Conservation (phyloP, 2,113 vertebrate genomes). For the Aythya baeri region DNA sequence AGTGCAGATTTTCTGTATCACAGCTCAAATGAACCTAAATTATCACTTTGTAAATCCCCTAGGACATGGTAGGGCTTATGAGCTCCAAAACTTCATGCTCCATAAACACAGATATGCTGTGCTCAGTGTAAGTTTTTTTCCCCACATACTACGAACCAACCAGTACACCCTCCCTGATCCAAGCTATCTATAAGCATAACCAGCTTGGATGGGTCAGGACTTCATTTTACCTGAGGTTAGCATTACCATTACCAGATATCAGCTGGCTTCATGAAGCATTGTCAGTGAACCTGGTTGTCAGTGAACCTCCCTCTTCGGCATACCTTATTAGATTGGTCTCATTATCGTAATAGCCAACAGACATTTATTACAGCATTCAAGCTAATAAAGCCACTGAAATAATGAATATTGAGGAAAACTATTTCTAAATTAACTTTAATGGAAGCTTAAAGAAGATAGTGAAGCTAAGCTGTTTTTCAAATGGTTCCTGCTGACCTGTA, state of each 20-base stretch:
- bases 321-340: not conserved
- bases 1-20: not conserved
- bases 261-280: not conserved
- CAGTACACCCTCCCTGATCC: not conserved
- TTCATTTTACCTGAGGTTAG: not conserved
- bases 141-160: not conserved
- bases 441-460: not conserved
- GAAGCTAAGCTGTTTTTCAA: not conserved
- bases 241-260: not conserved
- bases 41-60: accelerated
- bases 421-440: not conserved
- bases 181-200: not conserved
- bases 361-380: not conserved
- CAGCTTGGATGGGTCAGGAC: not conserved
- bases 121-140: not conserved
- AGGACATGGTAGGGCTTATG: not conserved
- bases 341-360: not conserved
- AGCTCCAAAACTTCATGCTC: not conserved
- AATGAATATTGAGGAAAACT: not conserved
- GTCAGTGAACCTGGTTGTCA: not conserved
- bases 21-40: not conserved
- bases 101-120: not conserved
- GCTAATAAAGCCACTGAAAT: not conserved
- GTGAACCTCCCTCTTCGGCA: not conserved
- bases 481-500: not conserved